Percentiles rank a stretch among this genome's conserved stretches.
phyloP scores from a whole-genome alignment of 2,113 vertebrate genomes.

The Rattus norvegicus region DNA sequence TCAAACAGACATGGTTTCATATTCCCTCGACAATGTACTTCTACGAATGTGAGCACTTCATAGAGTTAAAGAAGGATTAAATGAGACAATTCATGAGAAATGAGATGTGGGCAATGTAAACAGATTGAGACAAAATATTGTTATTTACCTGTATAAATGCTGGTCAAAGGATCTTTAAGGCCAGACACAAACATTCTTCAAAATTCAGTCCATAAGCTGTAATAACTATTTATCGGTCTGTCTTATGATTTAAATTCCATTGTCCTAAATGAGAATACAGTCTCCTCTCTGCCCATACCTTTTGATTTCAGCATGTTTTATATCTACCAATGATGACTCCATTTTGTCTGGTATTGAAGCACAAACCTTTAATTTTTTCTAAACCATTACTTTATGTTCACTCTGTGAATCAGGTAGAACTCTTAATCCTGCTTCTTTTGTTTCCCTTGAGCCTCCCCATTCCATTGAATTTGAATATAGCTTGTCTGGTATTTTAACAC shows the following conservation, averaged over 20 bases:
- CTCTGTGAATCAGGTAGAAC: neutral
- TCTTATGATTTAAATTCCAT: conserved; percentile 28
- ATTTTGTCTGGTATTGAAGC: neutral
- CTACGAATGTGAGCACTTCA: neutral
- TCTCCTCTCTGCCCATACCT: neutral
- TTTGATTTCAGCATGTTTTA: neutral
- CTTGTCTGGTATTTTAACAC: neutral
- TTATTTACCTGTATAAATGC: conserved; percentile 41
- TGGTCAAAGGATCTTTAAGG: neutral
- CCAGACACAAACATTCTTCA: neutral
- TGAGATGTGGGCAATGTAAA: neutral
- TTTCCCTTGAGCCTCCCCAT: neutral
- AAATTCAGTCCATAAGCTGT: neutral
- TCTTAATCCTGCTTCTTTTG: neutral
- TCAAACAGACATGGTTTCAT: neutral
- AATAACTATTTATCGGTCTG: conserved; percentile 30
- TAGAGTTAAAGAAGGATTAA: neutral
- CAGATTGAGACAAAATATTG: neutral
- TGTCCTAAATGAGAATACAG: neutral
- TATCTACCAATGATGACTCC: neutral
- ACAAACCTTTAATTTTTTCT: neutral
- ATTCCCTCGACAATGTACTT: neutral
- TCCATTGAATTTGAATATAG: neutral
- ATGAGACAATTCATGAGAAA: neutral
- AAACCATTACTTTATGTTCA: neutral